Percentiles rank a stretch among this genome's conserved stretches.
phyloP scores from a whole-genome alignment of 2,113 vertebrate genomes.

The Xerus inauris region DNA sequence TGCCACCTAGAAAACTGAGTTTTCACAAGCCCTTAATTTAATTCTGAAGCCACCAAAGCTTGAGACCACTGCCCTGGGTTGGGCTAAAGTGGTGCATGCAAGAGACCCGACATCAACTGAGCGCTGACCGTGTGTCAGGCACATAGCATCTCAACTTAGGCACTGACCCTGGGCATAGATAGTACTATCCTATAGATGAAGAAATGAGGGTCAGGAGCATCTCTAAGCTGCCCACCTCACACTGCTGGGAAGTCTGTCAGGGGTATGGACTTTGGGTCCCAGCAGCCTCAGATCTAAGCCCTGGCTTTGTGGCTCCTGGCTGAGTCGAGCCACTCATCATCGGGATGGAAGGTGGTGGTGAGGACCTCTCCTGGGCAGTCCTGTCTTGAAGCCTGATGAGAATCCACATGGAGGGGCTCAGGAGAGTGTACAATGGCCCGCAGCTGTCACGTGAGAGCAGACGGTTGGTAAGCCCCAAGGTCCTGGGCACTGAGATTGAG shows the following conservation, averaged over 20 bases:
- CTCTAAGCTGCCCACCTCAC: background rate
- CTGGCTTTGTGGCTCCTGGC: background rate
- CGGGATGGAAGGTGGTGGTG: background rate
- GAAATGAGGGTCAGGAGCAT: background rate
- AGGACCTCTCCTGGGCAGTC: background rate
- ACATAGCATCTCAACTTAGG: background rate
- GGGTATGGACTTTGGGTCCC: background rate
- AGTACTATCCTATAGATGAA: background rate
- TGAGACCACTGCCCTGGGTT: background rate
- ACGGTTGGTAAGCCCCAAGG: background rate
- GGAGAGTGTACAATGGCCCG: rapidly evolving
- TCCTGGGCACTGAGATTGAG: background rate
- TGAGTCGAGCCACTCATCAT: background rate
- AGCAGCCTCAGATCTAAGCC: background rate
- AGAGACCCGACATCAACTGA: background rate
- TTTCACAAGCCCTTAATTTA: background rate
- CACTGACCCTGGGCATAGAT: background rate
- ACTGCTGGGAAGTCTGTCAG: background rate
- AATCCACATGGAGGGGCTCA: background rate
- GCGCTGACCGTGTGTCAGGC: background rate
- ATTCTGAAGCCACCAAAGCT: background rate
- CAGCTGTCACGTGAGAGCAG: background rate
- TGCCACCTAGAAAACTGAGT: no score
- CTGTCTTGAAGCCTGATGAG: background rate
- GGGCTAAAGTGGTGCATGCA: background rate